phyloP scores from a whole-genome alignment of 1,140 invertebrate genomes.

The Oncopodura yosiiana region DNA sequence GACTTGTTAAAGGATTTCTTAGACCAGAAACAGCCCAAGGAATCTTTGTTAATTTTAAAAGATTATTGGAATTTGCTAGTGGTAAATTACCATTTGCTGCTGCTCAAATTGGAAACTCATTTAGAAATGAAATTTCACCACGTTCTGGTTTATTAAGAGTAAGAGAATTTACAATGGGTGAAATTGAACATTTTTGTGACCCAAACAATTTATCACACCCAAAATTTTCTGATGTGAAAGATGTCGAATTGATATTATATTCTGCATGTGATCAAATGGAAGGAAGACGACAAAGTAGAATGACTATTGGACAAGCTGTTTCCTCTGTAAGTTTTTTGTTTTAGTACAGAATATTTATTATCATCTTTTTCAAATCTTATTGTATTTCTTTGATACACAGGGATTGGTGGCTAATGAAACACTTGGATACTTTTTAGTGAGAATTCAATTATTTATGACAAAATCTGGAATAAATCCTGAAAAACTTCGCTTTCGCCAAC shows the following conservation, averaged over 20 bases:
- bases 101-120: constrained; percentile 95
- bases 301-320: constrained; percentile 69
- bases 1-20: constrained; percentile 83
- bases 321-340: constrained; percentile 40
- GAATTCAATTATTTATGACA: constrained; percentile 82
- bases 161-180: constrained; percentile 98
- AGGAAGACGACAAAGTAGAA: constrained; percentile 61
- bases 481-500: constrained; percentile 88
- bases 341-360: background rate
- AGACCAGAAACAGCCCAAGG: constrained; percentile 98
- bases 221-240: constrained; percentile 71
- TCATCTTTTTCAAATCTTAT: background rate
- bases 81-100: constrained; percentile 93
- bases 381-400: constrained; percentile 42
- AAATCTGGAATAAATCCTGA: constrained; percentile 78
- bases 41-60: constrained; percentile 98
- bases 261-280: constrained; percentile 96
- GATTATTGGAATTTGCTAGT: constrained; percentile 93
- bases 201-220: constrained; percentile 76
- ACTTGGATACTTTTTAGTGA: constrained; percentile 93
- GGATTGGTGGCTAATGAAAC: constrained; percentile 92
- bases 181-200: constrained; percentile 99
- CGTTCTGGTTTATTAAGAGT: constrained; percentile 91
- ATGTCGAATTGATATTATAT: constrained; percentile 70
- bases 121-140: constrained; percentile 98